Base-by-base conservation (phyloP, 1,140 invertebrate species). In the Conus betulinus region DNA sequence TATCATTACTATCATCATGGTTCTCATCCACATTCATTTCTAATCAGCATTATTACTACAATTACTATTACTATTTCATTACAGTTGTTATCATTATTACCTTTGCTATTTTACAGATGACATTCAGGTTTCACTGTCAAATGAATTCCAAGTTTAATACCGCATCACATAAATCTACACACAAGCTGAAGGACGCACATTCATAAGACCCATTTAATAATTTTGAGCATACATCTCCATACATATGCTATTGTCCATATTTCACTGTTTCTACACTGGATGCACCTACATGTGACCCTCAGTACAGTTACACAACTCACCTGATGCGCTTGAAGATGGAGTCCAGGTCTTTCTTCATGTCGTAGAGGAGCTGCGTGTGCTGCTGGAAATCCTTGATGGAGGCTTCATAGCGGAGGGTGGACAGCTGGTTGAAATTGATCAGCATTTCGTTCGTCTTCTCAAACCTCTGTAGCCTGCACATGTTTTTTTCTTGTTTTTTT, bases 401-500 rank as follows among this genome's bases (percentile, higher is more conserved):
- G 84, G 96, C 97, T 93, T 98, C 97, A 84, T 98, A 96, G 57
- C 98, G 96, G 88, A 97, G 96, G 13, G 97, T 96, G 7, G 98
- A 98, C 7, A 99, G 94, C 7, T 97, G 97, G 95, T 99, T 99
- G 93, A 98, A 99, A 93, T 99, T 99, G 51, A 98, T 97, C 51
- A 99, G 95, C 98, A 99, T 99, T 96, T 99, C 98, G 94, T 99
- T 99, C 5, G 98, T 99, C 93, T 99, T 99, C 93, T 99, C 98
- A 96, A 99, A 99, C 89, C 98, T 96, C 92, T 98, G 97, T 51
- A 99, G 95, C 98, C 98, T 99, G 94, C 74, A 96, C 95, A 92
- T 86, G 15, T n/a, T n/a, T n/a, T n/a, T 39, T 39, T 0, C 39
- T 39, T 39, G 39, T 39, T 39, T 3, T 39, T 39, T 39, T 39